phyloP scores from a whole-genome alignment of 1,140 invertebrate genomes.

The Oscheius sp. region DNA sequence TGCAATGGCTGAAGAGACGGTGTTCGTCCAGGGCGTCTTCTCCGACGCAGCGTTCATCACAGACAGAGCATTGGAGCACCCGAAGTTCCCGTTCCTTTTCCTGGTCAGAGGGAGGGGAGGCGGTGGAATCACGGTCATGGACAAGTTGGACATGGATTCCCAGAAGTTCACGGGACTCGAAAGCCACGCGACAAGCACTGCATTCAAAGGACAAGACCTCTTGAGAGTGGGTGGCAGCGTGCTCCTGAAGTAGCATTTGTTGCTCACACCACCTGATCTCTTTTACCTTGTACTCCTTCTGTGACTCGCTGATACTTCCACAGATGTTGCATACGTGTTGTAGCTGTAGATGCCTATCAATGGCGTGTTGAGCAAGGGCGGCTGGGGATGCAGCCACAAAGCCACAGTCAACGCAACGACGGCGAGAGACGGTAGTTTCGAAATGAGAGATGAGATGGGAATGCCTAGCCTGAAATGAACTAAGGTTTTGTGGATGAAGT shows the following conservation, averaged over 20 bases:
- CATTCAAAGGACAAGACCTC: constrained; percentile 1
- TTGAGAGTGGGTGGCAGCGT: background rate
- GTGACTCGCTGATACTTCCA: background rate
- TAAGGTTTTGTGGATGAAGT: background rate
- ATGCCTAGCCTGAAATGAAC: background rate
- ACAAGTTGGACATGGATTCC: constrained; percentile 26
- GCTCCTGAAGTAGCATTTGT: background rate
- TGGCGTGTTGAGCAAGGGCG: background rate
- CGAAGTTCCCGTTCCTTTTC: constrained; percentile 7
- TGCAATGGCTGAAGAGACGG: constrained; percentile 45
- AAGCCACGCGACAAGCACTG: constrained; percentile 7
- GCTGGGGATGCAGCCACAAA: background rate
- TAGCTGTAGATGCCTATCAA: background rate
- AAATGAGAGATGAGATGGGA: background rate
- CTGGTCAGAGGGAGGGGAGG: background rate
- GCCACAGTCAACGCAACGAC: background rate
- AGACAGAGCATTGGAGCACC: constrained; percentile 48
- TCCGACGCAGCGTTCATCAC: constrained; percentile 41
- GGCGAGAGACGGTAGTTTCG: background rate
- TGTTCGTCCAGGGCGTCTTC: constrained; percentile 43
- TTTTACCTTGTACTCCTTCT: background rate
- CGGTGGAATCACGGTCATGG: constrained; percentile 17
- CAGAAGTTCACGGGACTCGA: constrained; percentile 9
- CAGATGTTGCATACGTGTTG: constrained; percentile 2
- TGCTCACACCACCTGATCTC: too few species aligned